Evolutionary conservation across 2,888 invertebrate genomes (phyloP).

Genomic region (Cheilosia scutellata): DNA sequence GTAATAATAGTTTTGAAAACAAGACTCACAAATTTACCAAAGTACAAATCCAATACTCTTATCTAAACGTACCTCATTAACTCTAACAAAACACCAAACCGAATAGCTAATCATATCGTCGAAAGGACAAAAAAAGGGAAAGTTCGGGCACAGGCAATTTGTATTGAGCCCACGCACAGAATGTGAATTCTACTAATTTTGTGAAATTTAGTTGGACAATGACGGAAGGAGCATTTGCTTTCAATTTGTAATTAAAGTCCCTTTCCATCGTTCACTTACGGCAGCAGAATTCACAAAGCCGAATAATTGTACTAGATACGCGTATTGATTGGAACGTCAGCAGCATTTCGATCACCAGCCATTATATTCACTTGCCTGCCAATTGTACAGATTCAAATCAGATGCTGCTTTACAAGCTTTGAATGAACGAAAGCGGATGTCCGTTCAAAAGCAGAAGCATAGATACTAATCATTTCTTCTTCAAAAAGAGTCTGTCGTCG

Average conservation of each 20-base stretch:
- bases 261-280: conserved; percentile 17
- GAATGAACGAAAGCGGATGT: conserved; percentile 13
- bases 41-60: conserved; percentile 33
- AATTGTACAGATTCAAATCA: conserved; percentile 19
- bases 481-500: background rate
- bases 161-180: conserved; percentile 47
- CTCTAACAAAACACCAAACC: conserved; percentile 40
- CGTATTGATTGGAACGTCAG: conserved; percentile 58
- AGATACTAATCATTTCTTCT: conserved; percentile 34
- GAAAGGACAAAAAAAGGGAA: conserved; percentile 12
- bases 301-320: conserved; percentile 52
- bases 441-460: conserved; percentile 33
- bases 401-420: conserved; percentile 39
- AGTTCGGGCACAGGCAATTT: conserved; percentile 33
- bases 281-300: conserved; percentile 20
- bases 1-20: conserved; percentile 29
- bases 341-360: conserved; percentile 50
- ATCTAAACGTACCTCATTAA: conserved; percentile 66
- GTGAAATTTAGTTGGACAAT: conserved; percentile 52
- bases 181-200: conserved; percentile 50
- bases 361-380: conserved; percentile 31
- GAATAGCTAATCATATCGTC: conserved; percentile 58
- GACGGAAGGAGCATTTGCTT: conserved; percentile 42
- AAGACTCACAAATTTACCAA: conserved; percentile 43
- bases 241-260: conserved; percentile 64